Conservation (phyloP, 2,888 invertebrate species). For the Spisula subtruncata region DNA sequence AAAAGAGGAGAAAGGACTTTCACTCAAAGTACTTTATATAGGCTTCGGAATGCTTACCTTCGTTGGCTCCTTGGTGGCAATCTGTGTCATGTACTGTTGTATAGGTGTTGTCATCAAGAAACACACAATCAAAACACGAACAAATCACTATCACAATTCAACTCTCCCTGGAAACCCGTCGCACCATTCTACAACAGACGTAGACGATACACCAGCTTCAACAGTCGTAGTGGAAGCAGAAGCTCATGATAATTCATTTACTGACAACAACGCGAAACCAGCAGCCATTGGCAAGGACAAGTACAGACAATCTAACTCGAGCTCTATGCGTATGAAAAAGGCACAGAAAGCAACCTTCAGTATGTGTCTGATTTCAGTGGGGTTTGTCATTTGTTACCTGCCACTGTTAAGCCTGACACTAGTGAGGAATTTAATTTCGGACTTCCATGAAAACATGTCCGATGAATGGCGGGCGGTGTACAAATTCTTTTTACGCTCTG, state of each 20-base stretch:
- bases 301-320: background rate
- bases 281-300: background rate
- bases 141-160: no score
- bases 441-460: conserved; percentile 62
- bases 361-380: conserved; percentile 72
- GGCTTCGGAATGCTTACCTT: conserved; percentile 60
- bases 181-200: background rate
- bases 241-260: background rate
- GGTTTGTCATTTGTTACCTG: conserved; percentile 70
- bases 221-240: no score
- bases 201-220: background rate
- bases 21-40: conserved; percentile 41
- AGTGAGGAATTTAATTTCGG: conserved; percentile 45
- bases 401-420: conserved; percentile 67
- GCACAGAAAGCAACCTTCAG: conserved; percentile 71
- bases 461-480: conserved; percentile 59
- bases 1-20: conserved; percentile 5
- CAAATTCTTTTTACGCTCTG: conserved; percentile 73
- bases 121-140: conserved; percentile 67
- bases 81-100: conserved; percentile 63
- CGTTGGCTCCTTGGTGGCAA: conserved; percentile 42
- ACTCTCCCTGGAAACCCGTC: conserved; percentile 16
- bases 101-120: conserved; percentile 58
- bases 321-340: conserved; percentile 28
- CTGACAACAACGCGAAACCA: background rate